Evolutionary conservation across 2,113 vertebrate genomes (phyloP).

Genomic region (Dipodomys ordii): DNA sequence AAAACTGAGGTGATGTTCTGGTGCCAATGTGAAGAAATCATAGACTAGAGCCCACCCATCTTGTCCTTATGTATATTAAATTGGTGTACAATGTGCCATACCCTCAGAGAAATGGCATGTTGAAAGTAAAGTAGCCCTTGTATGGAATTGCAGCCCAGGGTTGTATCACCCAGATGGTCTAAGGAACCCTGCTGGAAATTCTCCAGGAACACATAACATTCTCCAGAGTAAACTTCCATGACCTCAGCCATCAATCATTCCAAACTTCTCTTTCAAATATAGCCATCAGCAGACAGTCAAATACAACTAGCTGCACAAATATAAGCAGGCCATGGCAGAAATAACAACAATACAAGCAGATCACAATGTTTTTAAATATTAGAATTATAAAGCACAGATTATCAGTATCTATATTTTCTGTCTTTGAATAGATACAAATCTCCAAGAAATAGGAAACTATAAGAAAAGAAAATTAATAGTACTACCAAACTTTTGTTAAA

Average conservation of each 20-base stretch:
- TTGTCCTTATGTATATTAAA: neutral
- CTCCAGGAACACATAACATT: neutral
- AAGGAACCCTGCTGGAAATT: neutral
- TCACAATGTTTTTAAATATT: conserved; percentile 17
- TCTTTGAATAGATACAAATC: neutral
- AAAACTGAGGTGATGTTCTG: neutral
- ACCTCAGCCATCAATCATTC: neutral
- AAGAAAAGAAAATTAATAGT: neutral
- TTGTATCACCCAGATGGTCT: neutral
- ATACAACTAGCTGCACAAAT: neutral
- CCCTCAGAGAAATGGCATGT: neutral
- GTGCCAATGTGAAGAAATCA: neutral
- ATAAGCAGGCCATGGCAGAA: neutral
- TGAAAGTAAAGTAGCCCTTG: neutral
- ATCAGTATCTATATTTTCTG: neutral
- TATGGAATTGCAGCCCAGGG: neutral
- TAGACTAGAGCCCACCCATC: neutral
- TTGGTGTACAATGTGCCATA: neutral
- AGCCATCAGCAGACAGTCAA: neutral
- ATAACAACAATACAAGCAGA: neutral
- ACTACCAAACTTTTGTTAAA: neutral
- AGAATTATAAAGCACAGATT: neutral
- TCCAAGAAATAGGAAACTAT: neutral
- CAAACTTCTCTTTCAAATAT: conserved; percentile 24
- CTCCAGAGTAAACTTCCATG: neutral